A percentile compares a stretch with the other conserved stretches of the same genome.
phyloP scores from a whole-genome alignment of 2,888 invertebrate species.

The Furcula furcula region DNA sequence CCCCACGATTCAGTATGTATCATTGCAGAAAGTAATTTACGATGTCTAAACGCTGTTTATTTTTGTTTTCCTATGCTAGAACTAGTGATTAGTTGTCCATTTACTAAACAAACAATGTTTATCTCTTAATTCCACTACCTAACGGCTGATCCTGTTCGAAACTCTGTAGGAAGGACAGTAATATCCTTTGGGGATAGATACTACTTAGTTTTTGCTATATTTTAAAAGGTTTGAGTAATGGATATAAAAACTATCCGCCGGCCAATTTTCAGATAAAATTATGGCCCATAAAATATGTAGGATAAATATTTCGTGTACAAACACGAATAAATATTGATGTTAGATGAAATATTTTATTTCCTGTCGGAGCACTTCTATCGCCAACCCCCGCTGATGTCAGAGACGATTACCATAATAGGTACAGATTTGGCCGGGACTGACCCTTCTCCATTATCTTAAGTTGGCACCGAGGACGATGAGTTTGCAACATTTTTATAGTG shows the following conservation, averaged over 20 bases:
- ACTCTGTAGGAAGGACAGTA: background rate
- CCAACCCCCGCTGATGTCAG: constrained; percentile 36
- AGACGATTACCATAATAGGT: constrained; percentile 58
- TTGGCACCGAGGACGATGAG: constrained; percentile 48
- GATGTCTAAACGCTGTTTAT: constrained; percentile 37
- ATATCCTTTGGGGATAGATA: constrained; percentile 23
- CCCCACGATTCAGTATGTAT: constrained; percentile 29
- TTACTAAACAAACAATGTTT: too few species aligned
- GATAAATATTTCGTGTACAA: too few species aligned
- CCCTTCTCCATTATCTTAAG: constrained; percentile 54
- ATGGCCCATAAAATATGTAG: too few species aligned
- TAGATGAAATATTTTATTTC: constrained; percentile 29
- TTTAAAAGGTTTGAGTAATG: too few species aligned
- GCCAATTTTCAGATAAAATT: constrained; percentile 16
- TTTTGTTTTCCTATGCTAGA: constrained; percentile 30
- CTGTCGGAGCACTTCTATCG: constrained; percentile 25
- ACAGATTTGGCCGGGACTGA: constrained; percentile 50
- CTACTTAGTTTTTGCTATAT: too few species aligned
- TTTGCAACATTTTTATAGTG: constrained; percentile 51
- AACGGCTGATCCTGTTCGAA: too few species aligned
- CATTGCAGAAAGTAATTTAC: constrained; percentile 37
- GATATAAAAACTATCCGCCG: too few species aligned
- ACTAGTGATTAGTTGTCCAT: constrained; percentile 37
- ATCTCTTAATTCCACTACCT: too few species aligned
- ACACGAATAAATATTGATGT: constrained; percentile 27